Evolutionary conservation across 2,113 vertebrate species (phyloP).

Genomic region (Ictalurus punctatus): DNA sequence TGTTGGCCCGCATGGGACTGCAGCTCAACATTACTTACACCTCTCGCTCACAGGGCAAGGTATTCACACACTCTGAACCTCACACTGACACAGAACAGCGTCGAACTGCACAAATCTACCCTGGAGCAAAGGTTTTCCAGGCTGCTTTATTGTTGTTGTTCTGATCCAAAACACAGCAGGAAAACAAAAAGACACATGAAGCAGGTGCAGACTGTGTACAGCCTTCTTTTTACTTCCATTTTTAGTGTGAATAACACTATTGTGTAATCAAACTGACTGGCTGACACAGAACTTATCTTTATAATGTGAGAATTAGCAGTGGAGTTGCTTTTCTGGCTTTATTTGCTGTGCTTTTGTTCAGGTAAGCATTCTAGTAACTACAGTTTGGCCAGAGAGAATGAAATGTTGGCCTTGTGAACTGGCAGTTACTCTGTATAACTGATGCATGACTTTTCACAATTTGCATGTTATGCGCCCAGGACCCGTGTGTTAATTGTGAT

Average conservation of each 20-base stretch:
- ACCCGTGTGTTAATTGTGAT: not conserved
- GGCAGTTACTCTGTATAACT: not conserved
- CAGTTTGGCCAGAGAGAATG: not conserved
- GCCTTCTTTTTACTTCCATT: not conserved
- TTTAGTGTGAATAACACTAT: not conserved
- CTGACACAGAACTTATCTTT: not conserved
- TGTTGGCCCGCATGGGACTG: conserved; percentile 85
- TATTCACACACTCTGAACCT: conserved; percentile 34
- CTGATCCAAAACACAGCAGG: not conserved
- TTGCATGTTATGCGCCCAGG: not conserved
- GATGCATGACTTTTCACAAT: not conserved
- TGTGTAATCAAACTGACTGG: not conserved
- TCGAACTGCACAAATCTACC: too few relatives aligned
- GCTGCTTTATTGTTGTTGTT: not conserved
- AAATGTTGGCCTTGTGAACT: not conserved
- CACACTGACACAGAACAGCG: not conserved
- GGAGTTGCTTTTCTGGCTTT: not conserved
- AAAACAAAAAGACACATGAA: not conserved
- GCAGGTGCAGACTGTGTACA: not conserved
- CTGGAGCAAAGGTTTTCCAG: not conserved
- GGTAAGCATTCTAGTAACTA: not conserved
- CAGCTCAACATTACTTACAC: conserved; percentile 85
- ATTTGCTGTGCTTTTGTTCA: not conserved
- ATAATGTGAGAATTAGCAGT: too few relatives aligned
- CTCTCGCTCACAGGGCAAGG: conserved; percentile 67